Base-by-base conservation (phyloP, 2,797 vertebrate species). In the Ptychobarbus kaznakovi region DNA sequence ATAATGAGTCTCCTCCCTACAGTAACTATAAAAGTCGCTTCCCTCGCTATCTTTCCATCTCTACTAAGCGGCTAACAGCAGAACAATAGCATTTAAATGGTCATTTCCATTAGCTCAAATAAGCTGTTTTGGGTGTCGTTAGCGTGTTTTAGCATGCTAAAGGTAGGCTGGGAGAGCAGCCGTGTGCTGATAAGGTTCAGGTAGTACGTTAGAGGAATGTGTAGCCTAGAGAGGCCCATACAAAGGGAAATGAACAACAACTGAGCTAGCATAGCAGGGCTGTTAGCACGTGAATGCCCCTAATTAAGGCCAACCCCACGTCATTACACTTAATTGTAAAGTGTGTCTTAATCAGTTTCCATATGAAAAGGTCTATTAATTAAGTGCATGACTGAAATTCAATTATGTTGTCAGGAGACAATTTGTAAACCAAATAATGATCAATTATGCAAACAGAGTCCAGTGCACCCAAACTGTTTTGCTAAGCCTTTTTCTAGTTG, bases 361-460 rank as follows among this genome's bases (percentile, higher is more conserved):
- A 98, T 97, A 94, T 97, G 96, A 99, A 98, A 97, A 95, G 93
- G 93, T 93, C 94, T 94, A 96, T 97, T 97, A 97, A 97, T 97
- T 95, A 96, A 98, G 96, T 96, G 96, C 94, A 92, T 94, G 92
- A 91, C 93, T 94, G 91, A 95, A 95, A 97, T 96, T 96, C 95
- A 97, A 96, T 97, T 96, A 97, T 94, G 94, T 93, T 92, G 93
- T 95, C 92, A 91, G 94, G 95, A 94, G 89, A 93, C 94, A 94
- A 95, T 95, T 96, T 96, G 91, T 90, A 90, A 96, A 95, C 94
- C 95, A 92, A 94, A 96, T 95, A 93, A 94, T 91, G 92, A 92
- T 94, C 93, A 96, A 94, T 94, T 94, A 95, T 92, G 92, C 88
- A 94, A 95, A 96, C 58, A 13, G 15, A 92, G 85, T 87, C 89